A percentile compares a stretch with the other conserved stretches of the same genome.
Conservation (phyloP, 2,797 vertebrate species). For the Arnoldichthys spilopterus region DNA sequence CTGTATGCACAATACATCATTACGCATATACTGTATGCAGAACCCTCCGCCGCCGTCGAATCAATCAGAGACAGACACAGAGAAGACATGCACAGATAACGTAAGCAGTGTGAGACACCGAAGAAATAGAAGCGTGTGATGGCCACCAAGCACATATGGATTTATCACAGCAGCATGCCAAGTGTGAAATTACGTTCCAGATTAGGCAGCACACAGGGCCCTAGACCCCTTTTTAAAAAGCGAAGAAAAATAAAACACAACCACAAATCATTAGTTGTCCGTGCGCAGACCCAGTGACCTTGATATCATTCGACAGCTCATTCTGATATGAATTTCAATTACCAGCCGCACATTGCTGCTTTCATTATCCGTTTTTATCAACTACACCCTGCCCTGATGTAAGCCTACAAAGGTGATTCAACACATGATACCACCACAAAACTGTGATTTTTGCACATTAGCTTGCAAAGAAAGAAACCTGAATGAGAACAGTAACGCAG, state of each 20-base stretch:
- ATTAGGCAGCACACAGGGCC: neutral
- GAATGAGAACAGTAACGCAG: slow-evolving; percentile 26
- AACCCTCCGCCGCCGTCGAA: neutral
- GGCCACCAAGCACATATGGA: neutral
- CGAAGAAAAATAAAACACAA: neutral
- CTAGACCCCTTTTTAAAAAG: neutral
- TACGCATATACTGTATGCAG: neutral
- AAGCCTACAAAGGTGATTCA: neutral
- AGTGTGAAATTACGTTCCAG: slow-evolving; percentile 5
- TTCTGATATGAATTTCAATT: slow-evolving; percentile 17
- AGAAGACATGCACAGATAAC: neutral
- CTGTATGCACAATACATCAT: neutral
- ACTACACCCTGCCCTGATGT: neutral
- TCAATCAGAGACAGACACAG: slow-evolving; percentile 2
- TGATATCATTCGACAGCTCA: neutral
- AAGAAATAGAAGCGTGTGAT: neutral
- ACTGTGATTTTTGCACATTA: neutral
- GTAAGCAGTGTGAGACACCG: neutral
- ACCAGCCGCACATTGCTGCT: slow-evolving; percentile 1
- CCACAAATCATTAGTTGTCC: neutral
- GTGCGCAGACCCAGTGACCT: neutral
- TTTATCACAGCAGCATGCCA: neutral
- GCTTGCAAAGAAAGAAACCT: neutral
- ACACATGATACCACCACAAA: neutral
- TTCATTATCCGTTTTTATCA: neutral